A percentile compares a stretch with the other conserved stretches of the same genome.
Evolutionary conservation across 37 sponge, comb jelly and placozoan genomes (phyloP).

Genomic region (Lycopodina hypogea): DNA sequence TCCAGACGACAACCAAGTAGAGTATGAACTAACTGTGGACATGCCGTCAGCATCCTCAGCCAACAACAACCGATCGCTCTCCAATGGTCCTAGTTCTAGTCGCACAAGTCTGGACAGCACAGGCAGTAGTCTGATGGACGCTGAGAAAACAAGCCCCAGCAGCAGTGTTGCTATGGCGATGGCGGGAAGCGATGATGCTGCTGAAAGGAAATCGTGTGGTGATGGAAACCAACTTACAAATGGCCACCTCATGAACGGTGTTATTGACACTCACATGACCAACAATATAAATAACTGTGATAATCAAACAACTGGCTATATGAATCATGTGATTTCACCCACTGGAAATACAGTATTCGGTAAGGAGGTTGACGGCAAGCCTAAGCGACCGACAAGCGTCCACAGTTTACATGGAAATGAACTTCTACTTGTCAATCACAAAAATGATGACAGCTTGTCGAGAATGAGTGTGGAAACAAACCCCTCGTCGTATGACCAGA

Average conservation of each 20-base stretch:
- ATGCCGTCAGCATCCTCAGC: neutral
- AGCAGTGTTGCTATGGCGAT: neutral
- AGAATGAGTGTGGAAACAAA: too few relatives aligned
- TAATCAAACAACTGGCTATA: neutral
- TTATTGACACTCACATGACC: neutral
- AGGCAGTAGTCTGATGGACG: conserved; percentile 19
- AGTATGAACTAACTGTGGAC: neutral
- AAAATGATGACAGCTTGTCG: too few relatives aligned
- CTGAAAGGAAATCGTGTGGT: neutral
- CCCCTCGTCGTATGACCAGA: neutral
- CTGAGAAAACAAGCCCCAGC: neutral
- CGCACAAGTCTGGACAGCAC: conserved; percentile 56
- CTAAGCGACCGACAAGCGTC: neutral
- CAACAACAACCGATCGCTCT: neutral
- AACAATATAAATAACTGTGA: too few relatives aligned
- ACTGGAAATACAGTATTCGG: too few relatives aligned
- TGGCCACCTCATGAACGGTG: too few relatives aligned
- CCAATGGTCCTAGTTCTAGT: neutral
- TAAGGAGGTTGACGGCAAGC: neutral
- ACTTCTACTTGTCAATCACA: neutral
- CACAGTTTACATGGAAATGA: neutral
- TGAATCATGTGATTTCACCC: too few relatives aligned
- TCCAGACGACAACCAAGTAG: neutral
- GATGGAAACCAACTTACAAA: neutral
- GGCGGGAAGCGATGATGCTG: neutral